phyloP scores from a whole-genome alignment of 2,113 vertebrate genomes.

The Typhlomys cinereus region DNA sequence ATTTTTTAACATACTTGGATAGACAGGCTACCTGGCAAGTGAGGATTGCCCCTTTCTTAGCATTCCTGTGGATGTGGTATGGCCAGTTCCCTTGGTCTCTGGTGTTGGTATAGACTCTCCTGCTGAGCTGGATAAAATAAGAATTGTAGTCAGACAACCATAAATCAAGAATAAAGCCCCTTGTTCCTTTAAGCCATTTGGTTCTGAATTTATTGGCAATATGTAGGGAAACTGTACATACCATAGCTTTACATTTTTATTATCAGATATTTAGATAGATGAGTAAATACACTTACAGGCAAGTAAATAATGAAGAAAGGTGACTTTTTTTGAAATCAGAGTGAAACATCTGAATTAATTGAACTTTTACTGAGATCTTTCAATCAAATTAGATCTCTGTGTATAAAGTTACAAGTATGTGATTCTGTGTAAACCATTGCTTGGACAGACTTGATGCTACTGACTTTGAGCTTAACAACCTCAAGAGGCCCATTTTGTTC shows the following conservation, averaged over 20 bases:
- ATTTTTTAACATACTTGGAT: too few species aligned
- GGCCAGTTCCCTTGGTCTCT: too few species aligned
- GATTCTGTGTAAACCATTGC: background rate
- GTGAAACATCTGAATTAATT: background rate
- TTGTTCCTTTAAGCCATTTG: too few species aligned
- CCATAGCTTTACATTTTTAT: background rate
- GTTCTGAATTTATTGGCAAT: too few species aligned
- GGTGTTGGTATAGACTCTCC: too few species aligned
- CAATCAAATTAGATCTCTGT: background rate
- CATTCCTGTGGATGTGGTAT: too few species aligned
- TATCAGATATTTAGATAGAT: background rate
- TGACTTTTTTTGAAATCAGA: conserved; percentile 18
- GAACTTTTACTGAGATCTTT: background rate
- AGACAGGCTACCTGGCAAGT: too few species aligned
- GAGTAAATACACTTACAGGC: background rate
- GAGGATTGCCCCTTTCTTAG: too few species aligned
- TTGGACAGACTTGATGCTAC: background rate
- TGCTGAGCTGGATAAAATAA: too few species aligned
- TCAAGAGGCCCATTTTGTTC: background rate
- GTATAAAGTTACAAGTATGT: background rate
- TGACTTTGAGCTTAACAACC: background rate
- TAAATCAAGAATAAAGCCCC: too few species aligned
- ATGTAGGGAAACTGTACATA: too few species aligned
- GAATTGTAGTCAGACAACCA: too few species aligned
- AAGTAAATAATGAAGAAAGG: background rate